A percentile compares a stretch with the other conserved stretches of the same genome.
Conservation (phyloP, 2,888 invertebrate genomes). For the Ormyrus pomaceus region DNA sequence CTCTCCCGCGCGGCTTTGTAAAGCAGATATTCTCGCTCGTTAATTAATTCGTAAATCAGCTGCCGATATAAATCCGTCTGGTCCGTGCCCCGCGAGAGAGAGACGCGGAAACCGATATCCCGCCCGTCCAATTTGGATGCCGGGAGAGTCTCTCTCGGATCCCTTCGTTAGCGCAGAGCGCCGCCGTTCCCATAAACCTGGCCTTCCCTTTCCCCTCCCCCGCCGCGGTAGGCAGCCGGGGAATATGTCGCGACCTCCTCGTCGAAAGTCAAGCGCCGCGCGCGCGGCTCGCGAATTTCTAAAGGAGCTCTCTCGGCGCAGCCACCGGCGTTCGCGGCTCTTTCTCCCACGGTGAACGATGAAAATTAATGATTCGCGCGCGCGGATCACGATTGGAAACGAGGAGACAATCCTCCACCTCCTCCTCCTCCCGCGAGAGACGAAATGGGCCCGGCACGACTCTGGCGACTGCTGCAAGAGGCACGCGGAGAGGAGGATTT, state of each 20-base stretch:
- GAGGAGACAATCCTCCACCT: slow-evolving; percentile 34
- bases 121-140: slow-evolving; percentile 50
- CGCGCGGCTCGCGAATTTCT: slow-evolving; percentile 55
- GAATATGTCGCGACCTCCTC: slow-evolving; percentile 59
- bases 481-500: background rate
- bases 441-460: slow-evolving; percentile 46
- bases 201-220: slow-evolving; percentile 29
- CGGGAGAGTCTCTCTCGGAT: slow-evolving; percentile 34
- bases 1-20: background rate
- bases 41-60: slow-evolving; percentile 49
- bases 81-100: no score
- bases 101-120: slow-evolving; percentile 47
- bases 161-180: slow-evolving; percentile 53
- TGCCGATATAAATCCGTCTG: slow-evolving; percentile 28
- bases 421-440: background rate
- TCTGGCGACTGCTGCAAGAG: slow-evolving; percentile 16
- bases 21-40: background rate
- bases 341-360: slow-evolving; percentile 58
- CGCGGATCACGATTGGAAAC: slow-evolving; percentile 46
- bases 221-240: background rate
- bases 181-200: slow-evolving; percentile 59
- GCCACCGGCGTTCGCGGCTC: slow-evolving; percentile 17
- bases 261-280: slow-evolving; percentile 56
- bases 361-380: slow-evolving; percentile 54
- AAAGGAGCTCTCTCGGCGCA: slow-evolving; percentile 46